Base-by-base conservation (phyloP, 2,113 vertebrate genomes). In the Hippocampus comes region DNA sequence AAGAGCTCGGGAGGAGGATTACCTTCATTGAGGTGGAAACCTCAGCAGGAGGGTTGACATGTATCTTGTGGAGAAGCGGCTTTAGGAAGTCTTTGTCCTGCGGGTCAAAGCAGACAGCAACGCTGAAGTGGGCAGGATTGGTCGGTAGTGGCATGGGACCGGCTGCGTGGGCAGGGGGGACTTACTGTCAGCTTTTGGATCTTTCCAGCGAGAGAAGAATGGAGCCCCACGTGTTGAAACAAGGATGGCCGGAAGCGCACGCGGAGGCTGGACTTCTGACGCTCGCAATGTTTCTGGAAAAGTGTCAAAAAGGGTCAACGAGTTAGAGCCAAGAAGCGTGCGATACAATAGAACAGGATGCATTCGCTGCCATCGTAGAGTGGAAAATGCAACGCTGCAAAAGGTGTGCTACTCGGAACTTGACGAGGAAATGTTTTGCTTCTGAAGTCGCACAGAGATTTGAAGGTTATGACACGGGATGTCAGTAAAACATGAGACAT, bases 61-160 rank as follows among this genome's bases (percentile, higher is more conserved):
- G 96, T 84, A 99, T 98, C 92, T 97, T 99, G 85, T 99, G 97
- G 34, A 99, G 92, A 82, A 98, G 92, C 2, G 97, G 97, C 90
- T 99, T 99, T 93, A 99, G 92, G 91, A 98, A 99, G 86, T 99
- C 97, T 86, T 98, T 99, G 91, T 99, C 97, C 97, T 99, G 78
- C 82, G 82, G 79, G 81, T 10, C 43, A 38, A 67, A 1, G 74
- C 27, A 56, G 7, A 53, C 5, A 76, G 66, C 25, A 38, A 67
- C 63, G 27, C 17, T 30, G 27, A 61, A 34, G 71, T 68, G 70
- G 68, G 73, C 48, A 1, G 2, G 63, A 63, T 1, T 64, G 9
- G 23, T 10, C 51, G n/a, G 20, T 27, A 5, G 48, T 25, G 21
- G 48, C 12, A 66, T 51, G 67, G 25, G 25, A 73, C 61, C n/a